Evolutionary conservation across 2,888 invertebrate genomes (phyloP).

Genomic region (Drosophila testacea): DNA sequence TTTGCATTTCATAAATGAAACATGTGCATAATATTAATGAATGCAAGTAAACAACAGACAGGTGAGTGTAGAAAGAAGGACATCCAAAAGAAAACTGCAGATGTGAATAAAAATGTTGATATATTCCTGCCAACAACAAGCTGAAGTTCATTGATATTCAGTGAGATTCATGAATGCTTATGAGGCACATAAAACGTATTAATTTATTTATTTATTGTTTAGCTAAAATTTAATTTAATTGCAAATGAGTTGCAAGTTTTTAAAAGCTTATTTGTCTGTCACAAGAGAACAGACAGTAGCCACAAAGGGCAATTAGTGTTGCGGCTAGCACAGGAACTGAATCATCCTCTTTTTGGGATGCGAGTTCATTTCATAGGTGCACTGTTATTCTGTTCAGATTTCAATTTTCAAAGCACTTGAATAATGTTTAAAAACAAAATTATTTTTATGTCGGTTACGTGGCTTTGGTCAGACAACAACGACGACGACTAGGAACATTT

Average conservation of each 20-base stretch:
- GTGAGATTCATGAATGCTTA: constrained; percentile 58
- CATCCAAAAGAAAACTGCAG: constrained; percentile 17
- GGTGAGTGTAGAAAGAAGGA: not conserved
- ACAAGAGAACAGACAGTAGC: not conserved
- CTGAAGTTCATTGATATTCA: constrained; percentile 53
- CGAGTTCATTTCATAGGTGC: not conserved
- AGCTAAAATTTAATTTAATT: constrained; percentile 63
- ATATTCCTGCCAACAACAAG: not conserved
- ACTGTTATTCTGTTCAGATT: constrained; percentile 21
- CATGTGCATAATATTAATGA: constrained; percentile 77
- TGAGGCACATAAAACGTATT: constrained; percentile 15
- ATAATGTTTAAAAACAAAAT: constrained; percentile 34
- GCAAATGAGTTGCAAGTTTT: constrained; percentile 50
- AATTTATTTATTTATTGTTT: constrained; percentile 58
- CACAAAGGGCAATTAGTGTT: constrained; percentile 41
- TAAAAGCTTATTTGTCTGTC: constrained; percentile 26
- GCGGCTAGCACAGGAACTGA: constrained; percentile 3
- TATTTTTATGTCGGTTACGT: constrained; percentile 20
- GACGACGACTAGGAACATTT: not conserved
- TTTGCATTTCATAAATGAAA: constrained; percentile 78
- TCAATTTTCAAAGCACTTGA: constrained; percentile 39
- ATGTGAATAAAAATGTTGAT: constrained; percentile 11
- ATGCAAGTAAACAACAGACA: constrained; percentile 53
- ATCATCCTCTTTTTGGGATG: not conserved
- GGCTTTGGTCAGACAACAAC: constrained; percentile 17